phyloP scores from a whole-genome alignment of 2,888 invertebrate genomes.

The Chalcosyrphus nemorum region DNA sequence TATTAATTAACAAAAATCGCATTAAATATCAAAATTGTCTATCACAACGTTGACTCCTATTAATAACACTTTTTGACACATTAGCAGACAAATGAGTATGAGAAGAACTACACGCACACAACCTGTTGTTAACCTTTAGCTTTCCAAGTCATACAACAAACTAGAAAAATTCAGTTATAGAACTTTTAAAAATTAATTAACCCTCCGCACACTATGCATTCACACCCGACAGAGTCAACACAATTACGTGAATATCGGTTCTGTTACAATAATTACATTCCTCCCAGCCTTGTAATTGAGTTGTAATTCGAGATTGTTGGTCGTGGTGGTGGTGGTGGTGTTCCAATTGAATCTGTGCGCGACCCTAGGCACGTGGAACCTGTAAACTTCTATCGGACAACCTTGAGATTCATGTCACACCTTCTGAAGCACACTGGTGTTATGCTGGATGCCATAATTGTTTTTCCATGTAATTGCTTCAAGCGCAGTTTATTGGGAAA shows the following conservation, averaged over 20 bases:
- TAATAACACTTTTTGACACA: background rate
- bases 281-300: background rate
- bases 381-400: no score
- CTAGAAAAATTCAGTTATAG: background rate
- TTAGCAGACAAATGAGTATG: background rate
- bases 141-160: background rate
- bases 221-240: background rate
- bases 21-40: background rate
- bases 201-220: background rate
- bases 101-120: background rate
- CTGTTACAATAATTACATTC: background rate
- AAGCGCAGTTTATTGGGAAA: conserved; percentile 3
- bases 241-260: background rate
- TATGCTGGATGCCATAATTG: conserved; percentile 4
- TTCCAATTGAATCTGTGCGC: background rate
- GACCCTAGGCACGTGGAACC: background rate
- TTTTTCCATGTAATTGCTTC: conserved; percentile 30
- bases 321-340: no score
- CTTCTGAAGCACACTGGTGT: background rate
- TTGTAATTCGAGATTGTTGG: background rate
- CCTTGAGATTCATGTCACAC: conserved; percentile 38
- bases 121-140: background rate
- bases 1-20: background rate
- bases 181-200: background rate
- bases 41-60: background rate